Percentiles rank a stretch among this genome's conserved stretches.
Evolutionary conservation across 2,113 vertebrate species (phyloP).

Genomic region (Galbula dea): DNA sequence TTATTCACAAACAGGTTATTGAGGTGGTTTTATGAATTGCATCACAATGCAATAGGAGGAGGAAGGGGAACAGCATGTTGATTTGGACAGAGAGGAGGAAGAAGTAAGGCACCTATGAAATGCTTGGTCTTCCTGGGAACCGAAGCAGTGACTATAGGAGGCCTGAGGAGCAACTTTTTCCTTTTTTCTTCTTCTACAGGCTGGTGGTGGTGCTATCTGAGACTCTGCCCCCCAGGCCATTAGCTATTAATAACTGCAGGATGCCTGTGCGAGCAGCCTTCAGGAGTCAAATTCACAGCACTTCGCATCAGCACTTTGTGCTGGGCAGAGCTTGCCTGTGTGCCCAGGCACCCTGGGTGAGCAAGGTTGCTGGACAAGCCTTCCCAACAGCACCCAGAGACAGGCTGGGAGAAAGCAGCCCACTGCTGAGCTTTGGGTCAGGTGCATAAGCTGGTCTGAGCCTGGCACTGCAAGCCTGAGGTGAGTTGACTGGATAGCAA

Average conservation of each 20-base stretch:
- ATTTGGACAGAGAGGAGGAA: neutral
- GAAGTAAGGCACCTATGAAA: neutral
- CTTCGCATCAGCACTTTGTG: slow-evolving; percentile 82
- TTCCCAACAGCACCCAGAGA: slow-evolving; percentile 2
- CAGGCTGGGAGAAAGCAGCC: slow-evolving; percentile 1
- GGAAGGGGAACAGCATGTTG: neutral
- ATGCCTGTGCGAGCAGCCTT: slow-evolving; percentile 87
- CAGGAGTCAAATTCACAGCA: slow-evolving; percentile 82
- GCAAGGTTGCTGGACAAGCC: neutral
- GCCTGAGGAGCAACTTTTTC: slow-evolving; percentile 22
- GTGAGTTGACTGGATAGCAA: slow-evolving; percentile 38
- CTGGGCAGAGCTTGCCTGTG: slow-evolving; percentile 68
- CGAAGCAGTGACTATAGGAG: neutral
- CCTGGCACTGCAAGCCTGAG: slow-evolving; percentile 30
- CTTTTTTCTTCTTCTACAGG: slow-evolving; percentile 46
- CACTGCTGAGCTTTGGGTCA: neutral
- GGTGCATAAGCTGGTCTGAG: neutral
- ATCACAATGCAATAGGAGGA: neutral
- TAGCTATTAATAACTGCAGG: slow-evolving; percentile 86
- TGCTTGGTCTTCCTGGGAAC: neutral
- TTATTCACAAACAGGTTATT: neutral
- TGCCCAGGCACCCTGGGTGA: slow-evolving; percentile 14
- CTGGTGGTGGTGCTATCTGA: slow-evolving; percentile 66
- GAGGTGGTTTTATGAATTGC: neutral
- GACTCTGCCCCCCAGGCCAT: slow-evolving; percentile 44